Base-by-base conservation (phyloP, 2,113 vertebrate species). In the Limnothrissa miodon region DNA sequence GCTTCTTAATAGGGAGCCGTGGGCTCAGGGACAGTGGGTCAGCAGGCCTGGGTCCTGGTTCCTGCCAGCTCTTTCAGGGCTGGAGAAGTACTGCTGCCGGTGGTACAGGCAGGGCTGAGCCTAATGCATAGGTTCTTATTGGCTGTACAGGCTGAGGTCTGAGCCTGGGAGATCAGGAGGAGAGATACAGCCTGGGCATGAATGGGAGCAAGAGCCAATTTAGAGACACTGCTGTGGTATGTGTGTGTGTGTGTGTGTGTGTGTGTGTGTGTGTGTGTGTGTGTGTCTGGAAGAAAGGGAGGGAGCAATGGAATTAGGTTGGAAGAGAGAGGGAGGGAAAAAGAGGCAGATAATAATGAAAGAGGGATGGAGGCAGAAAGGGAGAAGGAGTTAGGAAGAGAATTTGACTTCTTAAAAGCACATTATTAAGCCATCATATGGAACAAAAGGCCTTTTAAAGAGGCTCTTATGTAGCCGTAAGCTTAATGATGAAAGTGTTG, bases 361-460 rank as follows among this genome's bases (percentile, higher is more conserved):
- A 2, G 53, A 25, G 59, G 15, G 59, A 29, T 2, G 25, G 59
- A 66, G n/a, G 29, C n/a, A 29, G 59, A 70, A 25, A 33, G 62
- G 33, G 9, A 36, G 66, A 74, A n/a, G n/a, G n/a, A n/a, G n/a
- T n/a, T n/a, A n/a, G 4, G 53, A 56, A 23, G 19, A 56, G 53
- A 56, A 56, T 56, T 23, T 56, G 53, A 56, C 66, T 74, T 17
- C 33, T 74, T 74, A 74, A 74, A 74, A 74, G 29, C 66, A 74
- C 10, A 74, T 74, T 74, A 74, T 74, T 74, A 74, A 74, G 66
- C 66, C 66, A 36, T 74, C 66, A 74, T 74, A 74, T 15, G 66
- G 66, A 74, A 74, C 66, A 74, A 74, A 74, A 36, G 66, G 25
- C 66, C 11, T 39, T 39, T 74, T 29, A 39, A 74, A 74, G 33